These are phyloP conservation scores for Elgaria multicarinata DNA, from an alignment of 2,113 vertebrate species.

Conservation along the genomic window DNA sequence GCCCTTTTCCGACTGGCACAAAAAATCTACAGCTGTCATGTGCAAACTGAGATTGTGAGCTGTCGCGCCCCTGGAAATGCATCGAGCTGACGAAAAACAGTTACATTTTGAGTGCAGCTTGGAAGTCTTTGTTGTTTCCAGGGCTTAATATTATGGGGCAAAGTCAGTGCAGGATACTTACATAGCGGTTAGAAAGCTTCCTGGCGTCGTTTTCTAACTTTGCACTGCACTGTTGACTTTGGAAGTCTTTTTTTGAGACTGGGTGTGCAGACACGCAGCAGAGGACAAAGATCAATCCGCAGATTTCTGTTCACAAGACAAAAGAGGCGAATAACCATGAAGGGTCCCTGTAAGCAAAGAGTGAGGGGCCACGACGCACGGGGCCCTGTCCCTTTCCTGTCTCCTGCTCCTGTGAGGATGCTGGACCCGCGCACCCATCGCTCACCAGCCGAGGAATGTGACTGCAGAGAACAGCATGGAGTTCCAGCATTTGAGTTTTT, in stretches of 20 bases:
- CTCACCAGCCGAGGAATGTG: too few species aligned
- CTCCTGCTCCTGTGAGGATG: too few species aligned
- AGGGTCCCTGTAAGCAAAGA: background rate
- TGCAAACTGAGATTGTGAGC: background rate
- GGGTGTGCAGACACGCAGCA: background rate
- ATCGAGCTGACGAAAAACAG: background rate
- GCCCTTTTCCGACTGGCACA: background rate
- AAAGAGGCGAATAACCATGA: background rate
- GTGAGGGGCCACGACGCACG: too few species aligned
- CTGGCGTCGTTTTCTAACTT: rapidly evolving
- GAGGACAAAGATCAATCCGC: background rate
- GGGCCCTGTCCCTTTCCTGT: background rate
- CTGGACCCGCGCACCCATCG: too few species aligned
- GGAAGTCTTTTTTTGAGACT: rapidly evolving
- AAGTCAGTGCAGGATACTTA: background rate
- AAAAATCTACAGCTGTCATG: too few species aligned
- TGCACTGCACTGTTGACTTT: background rate
- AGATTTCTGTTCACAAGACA: slow-evolving; percentile 2
- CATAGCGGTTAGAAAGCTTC: rapidly evolving
- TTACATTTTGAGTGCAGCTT: too few species aligned
- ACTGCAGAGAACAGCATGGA: too few species aligned
- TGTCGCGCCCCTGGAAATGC: background rate
- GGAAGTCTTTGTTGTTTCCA: too few species aligned
- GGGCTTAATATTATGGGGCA: background rate
- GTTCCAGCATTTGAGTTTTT: too few species aligned